phyloP scores from a whole-genome alignment of 2,113 vertebrate genomes.

The Scytalopus superciliaris region DNA sequence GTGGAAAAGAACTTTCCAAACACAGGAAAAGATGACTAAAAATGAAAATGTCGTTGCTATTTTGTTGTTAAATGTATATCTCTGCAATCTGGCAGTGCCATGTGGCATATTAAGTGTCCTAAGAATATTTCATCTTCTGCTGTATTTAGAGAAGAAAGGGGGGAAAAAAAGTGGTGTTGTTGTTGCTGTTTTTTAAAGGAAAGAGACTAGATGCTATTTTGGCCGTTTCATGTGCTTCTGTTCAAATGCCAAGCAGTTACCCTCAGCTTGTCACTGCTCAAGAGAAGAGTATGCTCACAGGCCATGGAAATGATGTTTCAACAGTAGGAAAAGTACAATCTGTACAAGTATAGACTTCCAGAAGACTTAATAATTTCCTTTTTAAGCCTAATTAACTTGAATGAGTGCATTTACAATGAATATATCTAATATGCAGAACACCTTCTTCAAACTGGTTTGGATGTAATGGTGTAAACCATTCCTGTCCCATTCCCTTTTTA shows the following conservation, averaged over 20 bases:
- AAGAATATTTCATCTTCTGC: conserved; percentile 24
- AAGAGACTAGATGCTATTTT: conserved; percentile 32
- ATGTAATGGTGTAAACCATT: neutral
- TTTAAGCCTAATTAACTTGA: neutral
- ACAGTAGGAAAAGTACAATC: neutral
- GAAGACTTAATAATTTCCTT: neutral
- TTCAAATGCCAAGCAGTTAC: conserved; percentile 26
- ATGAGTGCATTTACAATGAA: neutral
- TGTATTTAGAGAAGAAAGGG: neutral
- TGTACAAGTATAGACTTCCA: neutral
- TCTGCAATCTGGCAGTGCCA: neutral
- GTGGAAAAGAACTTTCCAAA: neutral
- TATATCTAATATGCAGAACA: neutral
- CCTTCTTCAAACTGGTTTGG: neutral
- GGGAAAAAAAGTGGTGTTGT: neutral
- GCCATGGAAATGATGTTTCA: neutral
- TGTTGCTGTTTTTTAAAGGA: neutral
- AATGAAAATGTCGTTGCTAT: neutral
- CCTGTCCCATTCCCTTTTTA: neutral
- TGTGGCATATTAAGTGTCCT: conserved; percentile 22
- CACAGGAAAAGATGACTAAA: neutral
- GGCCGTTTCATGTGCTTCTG: neutral
- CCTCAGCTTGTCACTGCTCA: neutral
- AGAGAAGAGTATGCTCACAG: neutral
- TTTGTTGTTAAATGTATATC: neutral